These are phyloP conservation scores for Danio rerio DNA, from an alignment of 2,113 vertebrate species.

Conservation along the genomic window DNA sequence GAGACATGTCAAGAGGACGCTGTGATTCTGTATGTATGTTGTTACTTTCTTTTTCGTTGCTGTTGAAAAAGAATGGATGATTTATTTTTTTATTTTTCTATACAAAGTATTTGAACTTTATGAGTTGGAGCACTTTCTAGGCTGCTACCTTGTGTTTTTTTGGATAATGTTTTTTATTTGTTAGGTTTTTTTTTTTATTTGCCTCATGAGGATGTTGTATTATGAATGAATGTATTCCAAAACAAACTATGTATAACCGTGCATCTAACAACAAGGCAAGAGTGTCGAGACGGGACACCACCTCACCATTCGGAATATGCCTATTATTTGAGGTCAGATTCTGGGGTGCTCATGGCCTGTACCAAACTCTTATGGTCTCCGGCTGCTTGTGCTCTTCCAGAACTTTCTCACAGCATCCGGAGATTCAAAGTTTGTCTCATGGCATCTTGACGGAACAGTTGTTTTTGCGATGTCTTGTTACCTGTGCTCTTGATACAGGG, in stretches of 20 bases:
- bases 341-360: neutral
- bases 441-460: neutral
- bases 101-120: slow-evolving; percentile 65
- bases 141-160: slow-evolving; percentile 63
- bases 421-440: neutral
- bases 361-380: slow-evolving; percentile 10
- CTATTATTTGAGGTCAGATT: slow-evolving; percentile 25
- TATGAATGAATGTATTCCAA: slow-evolving; percentile 67
- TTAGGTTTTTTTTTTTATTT: slow-evolving; percentile 45
- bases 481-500: slow-evolving; percentile 23
- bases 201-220: slow-evolving; percentile 55
- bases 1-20: slow-evolving; percentile 28
- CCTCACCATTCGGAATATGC: slow-evolving; percentile 31
- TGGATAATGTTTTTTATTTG: slow-evolving; percentile 44
- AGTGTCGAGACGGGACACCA: neutral
- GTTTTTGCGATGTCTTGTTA: neutral
- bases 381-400: slow-evolving; percentile 52
- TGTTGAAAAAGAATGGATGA: slow-evolving; percentile 52
- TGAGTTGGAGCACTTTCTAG: slow-evolving; percentile 65
- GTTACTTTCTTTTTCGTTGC: slow-evolving; percentile 40
- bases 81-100: slow-evolving; percentile 61
- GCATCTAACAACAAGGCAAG: slow-evolving; percentile 19
- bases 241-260: slow-evolving; percentile 53
- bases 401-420: slow-evolving; percentile 37
- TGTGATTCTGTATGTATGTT: slow-evolving; percentile 43